Evolutionary conservation across 2,113 vertebrate genomes (phyloP).

Genomic region (Halcyon senegalensis): DNA sequence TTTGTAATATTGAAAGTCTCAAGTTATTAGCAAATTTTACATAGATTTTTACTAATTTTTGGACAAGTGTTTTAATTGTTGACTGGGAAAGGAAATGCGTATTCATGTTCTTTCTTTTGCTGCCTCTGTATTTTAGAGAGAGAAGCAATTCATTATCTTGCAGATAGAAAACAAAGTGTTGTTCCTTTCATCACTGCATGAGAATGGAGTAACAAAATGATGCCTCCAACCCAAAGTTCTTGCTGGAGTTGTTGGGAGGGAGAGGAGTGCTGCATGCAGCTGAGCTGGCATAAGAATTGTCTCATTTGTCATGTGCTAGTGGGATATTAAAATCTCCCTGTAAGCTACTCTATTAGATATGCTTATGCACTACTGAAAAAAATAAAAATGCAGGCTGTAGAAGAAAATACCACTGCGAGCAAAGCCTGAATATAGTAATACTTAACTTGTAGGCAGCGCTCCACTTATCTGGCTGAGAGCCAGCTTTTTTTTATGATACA

Average conservation of each 20-base stretch:
- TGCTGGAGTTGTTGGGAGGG: not conserved
- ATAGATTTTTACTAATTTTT: not conserved
- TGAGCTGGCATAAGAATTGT: not conserved
- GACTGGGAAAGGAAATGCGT: conserved; percentile 23
- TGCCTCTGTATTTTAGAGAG: not conserved
- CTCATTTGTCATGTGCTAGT: not conserved
- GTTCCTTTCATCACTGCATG: not conserved
- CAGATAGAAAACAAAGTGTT: not conserved
- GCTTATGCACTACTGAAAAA: not conserved
- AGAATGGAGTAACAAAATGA: not conserved
- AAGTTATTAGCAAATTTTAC: not conserved
- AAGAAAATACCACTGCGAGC: conserved; percentile 15
- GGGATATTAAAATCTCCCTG: not conserved
- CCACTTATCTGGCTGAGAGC: not conserved
- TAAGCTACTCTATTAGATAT: conserved; percentile 12
- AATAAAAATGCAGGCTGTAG: not conserved
- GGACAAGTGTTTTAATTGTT: not conserved
- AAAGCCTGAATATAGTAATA: not conserved
- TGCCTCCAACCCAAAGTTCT: not conserved
- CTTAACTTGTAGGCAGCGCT: not conserved
- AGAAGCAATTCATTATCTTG: not conserved
- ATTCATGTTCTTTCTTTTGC: not conserved
- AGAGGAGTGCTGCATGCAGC: not conserved
- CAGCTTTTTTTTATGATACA: conserved; percentile 7
- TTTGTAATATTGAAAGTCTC: not conserved